Percentiles rank a stretch among this genome's conserved stretches.
Evolutionary conservation across 2,113 vertebrate species (phyloP).

Genomic region (Pelvicachromis taeniatus): DNA sequence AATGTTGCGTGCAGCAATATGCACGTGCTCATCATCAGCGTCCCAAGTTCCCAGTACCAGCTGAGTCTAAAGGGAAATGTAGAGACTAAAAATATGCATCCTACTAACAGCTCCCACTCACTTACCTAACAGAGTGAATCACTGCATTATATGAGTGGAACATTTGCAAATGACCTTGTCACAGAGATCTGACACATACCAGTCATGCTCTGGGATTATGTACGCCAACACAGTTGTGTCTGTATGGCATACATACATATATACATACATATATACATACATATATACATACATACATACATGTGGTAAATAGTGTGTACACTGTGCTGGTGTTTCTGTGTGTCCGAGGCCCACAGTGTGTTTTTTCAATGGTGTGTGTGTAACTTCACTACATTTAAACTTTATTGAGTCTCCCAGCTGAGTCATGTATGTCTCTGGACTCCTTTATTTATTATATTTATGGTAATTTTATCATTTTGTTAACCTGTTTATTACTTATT

Average conservation of each 20-base stretch:
- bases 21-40: background rate
- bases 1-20: background rate
- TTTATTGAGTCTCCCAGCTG: background rate
- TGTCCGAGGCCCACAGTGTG: background rate
- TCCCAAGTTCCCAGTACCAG: conserved; percentile 4
- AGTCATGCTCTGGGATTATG: conserved; percentile 1
- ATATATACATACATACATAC: background rate
- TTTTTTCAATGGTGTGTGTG: background rate
- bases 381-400: background rate
- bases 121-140: conserved; percentile 68
- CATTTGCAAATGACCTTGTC: conserved; percentile 62
- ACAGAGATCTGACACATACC: conserved; percentile 25
- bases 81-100: conserved; percentile 58
- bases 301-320: background rate
- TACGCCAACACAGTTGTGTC: background rate
- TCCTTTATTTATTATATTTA: background rate
- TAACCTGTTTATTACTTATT: background rate
- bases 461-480: background rate
- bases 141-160: conserved; percentile 47
- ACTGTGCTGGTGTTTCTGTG: background rate
- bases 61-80: conserved; percentile 30
- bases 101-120: conserved; percentile 59
- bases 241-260: background rate
- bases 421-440: conserved; percentile 15
- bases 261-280: background rate